A percentile compares a stretch with the other conserved stretches of the same genome.
Evolutionary conservation across 2,113 vertebrate species (phyloP).

Genomic region (Tragelaphus buxtoni): DNA sequence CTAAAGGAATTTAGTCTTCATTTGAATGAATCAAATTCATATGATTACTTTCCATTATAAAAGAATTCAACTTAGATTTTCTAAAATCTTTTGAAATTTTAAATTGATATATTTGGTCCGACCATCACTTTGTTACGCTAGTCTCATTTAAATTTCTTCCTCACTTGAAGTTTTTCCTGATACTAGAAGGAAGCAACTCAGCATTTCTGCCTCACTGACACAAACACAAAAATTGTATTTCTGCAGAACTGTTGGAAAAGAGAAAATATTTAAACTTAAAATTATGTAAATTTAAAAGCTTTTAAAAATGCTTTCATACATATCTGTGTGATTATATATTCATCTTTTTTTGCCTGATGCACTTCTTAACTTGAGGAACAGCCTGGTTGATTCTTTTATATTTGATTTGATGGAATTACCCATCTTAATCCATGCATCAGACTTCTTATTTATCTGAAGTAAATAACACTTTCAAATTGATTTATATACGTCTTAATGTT

Average conservation of each 20-base stretch:
- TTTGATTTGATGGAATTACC: neutral
- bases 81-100: slow-evolving; percentile 12
- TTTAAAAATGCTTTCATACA: neutral
- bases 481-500: neutral
- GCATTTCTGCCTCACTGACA: slow-evolving; percentile 24
- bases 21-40: neutral
- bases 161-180: neutral
- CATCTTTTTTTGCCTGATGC: neutral
- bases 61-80: slow-evolving; percentile 25
- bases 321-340: neutral
- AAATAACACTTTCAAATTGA: neutral
- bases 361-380: slow-evolving; percentile 4
- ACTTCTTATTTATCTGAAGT: slow-evolving; percentile 23
- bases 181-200: slow-evolving; percentile 8
- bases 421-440: neutral
- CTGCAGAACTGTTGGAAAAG: slow-evolving; percentile 6
- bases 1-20: neutral
- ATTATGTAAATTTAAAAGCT: neutral
- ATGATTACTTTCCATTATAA: neutral
- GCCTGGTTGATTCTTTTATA: neutral
- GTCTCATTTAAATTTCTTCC: slow-evolving; percentile 26
- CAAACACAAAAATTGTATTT: neutral
- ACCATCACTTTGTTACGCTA: neutral
- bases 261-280: slow-evolving; percentile 16
- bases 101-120: neutral